Conservation (phyloP, 1,140 invertebrate species). For the Aphelenchoides besseyi region DNA sequence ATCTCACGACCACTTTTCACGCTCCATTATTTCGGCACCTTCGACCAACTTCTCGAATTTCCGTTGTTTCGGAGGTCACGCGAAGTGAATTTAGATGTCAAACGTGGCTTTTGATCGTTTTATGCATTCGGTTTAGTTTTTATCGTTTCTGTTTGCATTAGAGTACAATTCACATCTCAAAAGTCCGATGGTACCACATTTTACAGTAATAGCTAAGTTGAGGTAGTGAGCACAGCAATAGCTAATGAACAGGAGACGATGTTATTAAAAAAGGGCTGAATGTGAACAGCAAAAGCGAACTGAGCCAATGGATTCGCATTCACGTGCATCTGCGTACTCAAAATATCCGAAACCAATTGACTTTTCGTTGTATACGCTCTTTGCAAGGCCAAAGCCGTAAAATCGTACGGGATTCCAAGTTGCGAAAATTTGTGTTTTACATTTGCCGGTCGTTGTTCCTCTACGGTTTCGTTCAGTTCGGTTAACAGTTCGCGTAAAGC, state of each 20-base stretch:
- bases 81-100: too few species aligned
- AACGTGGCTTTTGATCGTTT: too few species aligned
- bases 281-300: conserved; percentile 45
- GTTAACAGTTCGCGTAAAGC: conserved; percentile 33
- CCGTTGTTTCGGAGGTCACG: too few species aligned
- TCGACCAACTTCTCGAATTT: too few species aligned
- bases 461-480: conserved; percentile 23
- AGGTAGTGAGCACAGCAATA: too few species aligned
- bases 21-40: too few species aligned
- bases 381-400: conserved; percentile 26
- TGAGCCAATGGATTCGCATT: conserved; percentile 37
- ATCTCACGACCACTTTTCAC: too few species aligned
- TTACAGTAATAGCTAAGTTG: too few species aligned
- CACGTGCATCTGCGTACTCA: conserved; percentile 34
- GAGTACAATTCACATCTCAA: too few species aligned
- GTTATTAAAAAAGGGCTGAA: conserved; percentile 47
- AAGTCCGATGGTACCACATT: too few species aligned
- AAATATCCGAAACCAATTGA: conserved; percentile 26
- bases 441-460: not conserved
- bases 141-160: too few species aligned
- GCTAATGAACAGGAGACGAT: conserved; percentile 37
- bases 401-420: conserved; percentile 16
- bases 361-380: conserved; percentile 12
- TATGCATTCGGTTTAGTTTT: too few species aligned
- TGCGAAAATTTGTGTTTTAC: conserved; percentile 22